Evolutionary conservation across 1,140 invertebrate species (phyloP).

Genomic region (Drosophila aff.): DNA sequence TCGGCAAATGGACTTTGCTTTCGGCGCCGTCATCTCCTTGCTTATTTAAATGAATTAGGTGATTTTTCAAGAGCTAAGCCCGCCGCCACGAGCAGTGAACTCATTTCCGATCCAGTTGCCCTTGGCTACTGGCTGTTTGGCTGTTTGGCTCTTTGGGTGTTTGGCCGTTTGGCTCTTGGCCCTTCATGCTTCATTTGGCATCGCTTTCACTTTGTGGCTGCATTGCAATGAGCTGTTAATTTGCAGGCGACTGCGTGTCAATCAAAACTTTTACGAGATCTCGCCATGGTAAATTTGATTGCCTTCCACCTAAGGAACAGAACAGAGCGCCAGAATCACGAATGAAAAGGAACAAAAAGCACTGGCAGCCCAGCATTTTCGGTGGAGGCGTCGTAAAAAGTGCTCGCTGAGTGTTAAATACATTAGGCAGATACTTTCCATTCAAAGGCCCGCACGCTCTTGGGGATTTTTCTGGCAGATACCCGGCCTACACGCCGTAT

Average conservation of each 20-base stretch:
- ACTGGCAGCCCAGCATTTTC: constrained; percentile 13
- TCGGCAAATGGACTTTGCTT: constrained; percentile 68
- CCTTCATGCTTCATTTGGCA: constrained; percentile 69
- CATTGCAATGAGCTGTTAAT: constrained; percentile 73
- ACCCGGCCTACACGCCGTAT: constrained; percentile 49
- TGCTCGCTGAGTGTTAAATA: constrained; percentile 53
- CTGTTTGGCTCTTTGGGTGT: not conserved
- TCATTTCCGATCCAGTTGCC: constrained; percentile 67
- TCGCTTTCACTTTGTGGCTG: constrained; percentile 53
- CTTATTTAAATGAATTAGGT: constrained; percentile 84
- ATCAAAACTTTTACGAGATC: constrained; percentile 71
- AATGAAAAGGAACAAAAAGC: constrained; percentile 16
- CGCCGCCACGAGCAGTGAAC: constrained; percentile 72
- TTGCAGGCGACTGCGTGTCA: constrained; percentile 62
- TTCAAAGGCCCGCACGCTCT: constrained; percentile 8
- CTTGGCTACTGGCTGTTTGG: constrained; percentile 3
- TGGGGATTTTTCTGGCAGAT: constrained; percentile 7
- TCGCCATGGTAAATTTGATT: constrained; percentile 37
- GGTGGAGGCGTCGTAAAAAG: constrained; percentile 41
- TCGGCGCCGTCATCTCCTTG: constrained; percentile 63
- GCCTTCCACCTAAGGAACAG: constrained; percentile 27
- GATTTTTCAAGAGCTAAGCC: constrained; percentile 82
- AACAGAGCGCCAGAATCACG: constrained; percentile 27
- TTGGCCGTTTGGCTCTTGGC: constrained; percentile 21
- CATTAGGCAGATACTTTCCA: constrained; percentile 47